Percentiles rank a stretch among this genome's conserved stretches.
These are phyloP conservation scores for Stigmatopora argus DNA, from an alignment of 2,113 vertebrate genomes.

Conservation along the genomic window DNA sequence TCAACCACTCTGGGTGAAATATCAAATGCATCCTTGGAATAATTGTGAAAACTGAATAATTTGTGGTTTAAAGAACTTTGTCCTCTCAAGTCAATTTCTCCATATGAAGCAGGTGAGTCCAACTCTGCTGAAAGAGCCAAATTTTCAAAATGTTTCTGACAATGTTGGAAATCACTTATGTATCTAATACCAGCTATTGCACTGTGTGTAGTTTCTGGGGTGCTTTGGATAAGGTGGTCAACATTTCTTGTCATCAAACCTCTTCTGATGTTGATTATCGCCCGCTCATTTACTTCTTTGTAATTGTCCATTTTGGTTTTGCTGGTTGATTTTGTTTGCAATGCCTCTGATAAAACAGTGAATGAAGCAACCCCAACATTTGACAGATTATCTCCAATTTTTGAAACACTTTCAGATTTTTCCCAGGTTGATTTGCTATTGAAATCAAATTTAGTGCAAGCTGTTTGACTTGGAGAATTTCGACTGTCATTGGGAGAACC, in stretches of 20 bases:
- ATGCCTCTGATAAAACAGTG: conserved; percentile 11
- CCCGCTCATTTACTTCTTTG: conserved; percentile 7
- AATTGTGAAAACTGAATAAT: conserved; percentile 76
- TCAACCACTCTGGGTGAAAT: conserved; percentile 37
- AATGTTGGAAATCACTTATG: conserved; percentile 5
- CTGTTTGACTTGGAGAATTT: conserved; percentile 9
- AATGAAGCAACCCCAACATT: conserved; percentile 10
- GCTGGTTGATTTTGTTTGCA: conserved; percentile 7
- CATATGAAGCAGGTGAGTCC: not conserved
- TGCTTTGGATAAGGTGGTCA: conserved; percentile 1
- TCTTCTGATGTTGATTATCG: not conserved
- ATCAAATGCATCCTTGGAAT: conserved; percentile 69
- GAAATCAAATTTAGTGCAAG: conserved; percentile 6
- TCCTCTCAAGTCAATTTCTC: conserved; percentile 7
- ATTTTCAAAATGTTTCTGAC: not conserved
- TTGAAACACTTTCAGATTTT: conserved; percentile 8
- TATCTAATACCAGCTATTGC: not conserved
- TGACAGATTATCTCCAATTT: conserved; percentile 2
- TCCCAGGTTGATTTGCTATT: conserved; percentile 3
- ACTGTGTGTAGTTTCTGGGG: conserved; percentile 9
- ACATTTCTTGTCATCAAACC: conserved; percentile 5
- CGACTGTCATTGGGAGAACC: not conserved
- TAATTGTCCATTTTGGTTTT: conserved; percentile 19
- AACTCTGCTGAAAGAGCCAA: conserved; percentile 9
- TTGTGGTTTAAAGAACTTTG: conserved; percentile 63